These are phyloP conservation scores for Meleagris gallopavo DNA, from an alignment of 2,113 vertebrate genomes.

Conservation along the genomic window DNA sequence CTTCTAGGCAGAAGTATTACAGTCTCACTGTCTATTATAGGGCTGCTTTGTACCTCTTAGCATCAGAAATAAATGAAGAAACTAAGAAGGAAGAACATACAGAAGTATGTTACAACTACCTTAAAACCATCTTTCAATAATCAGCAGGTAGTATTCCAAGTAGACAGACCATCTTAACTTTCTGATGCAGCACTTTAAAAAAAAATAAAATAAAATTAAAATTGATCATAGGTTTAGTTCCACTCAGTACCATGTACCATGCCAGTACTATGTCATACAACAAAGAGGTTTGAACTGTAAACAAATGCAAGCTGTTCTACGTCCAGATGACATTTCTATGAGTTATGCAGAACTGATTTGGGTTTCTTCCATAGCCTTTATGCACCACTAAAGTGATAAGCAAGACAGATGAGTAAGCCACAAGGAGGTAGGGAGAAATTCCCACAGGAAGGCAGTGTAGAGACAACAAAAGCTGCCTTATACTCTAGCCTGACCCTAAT, in stretches of 20 bases:
- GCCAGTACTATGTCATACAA: not conserved
- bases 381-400: not conserved
- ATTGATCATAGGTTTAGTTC: not conserved
- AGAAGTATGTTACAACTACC: not conserved
- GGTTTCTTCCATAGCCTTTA: not conserved
- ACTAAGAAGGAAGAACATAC: not conserved
- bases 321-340: not conserved
- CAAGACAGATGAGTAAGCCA: not conserved
- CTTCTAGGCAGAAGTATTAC: not conserved
- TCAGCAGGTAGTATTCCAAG: not conserved
- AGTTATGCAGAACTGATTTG: not conserved
- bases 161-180: not conserved
- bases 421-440: not conserved
- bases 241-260: not conserved
- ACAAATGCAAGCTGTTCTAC: not conserved
- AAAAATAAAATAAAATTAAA: not conserved
- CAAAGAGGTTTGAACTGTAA: not conserved
- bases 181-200: not conserved
- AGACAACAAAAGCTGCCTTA: not conserved
- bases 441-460: not conserved
- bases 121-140: not conserved
- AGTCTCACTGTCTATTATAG: not conserved
- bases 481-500: not conserved
- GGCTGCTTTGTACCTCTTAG: not conserved
- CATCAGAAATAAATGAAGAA: not conserved